A percentile compares a stretch with the other conserved stretches of the same genome.
Conservation (phyloP, 2,888 invertebrate species). For the Quadriops clusia region DNA sequence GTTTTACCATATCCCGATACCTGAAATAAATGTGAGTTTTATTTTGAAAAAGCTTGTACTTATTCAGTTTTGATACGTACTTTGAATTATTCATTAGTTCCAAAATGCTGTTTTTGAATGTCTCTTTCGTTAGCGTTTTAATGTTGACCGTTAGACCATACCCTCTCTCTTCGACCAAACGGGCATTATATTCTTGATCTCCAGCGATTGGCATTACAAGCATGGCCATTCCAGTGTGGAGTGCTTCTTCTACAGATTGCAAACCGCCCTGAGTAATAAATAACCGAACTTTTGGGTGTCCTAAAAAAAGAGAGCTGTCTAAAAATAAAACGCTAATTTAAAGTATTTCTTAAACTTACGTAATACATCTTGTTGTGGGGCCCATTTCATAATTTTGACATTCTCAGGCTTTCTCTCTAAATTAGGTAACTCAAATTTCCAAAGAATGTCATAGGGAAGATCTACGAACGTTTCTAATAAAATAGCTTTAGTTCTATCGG, state of each 20-base stretch:
- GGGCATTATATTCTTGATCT: slow-evolving; percentile 24
- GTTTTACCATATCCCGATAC: slow-evolving; percentile 9
- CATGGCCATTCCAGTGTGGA: slow-evolving; percentile 33
- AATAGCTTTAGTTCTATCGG: slow-evolving; percentile 23
- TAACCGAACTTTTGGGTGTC: slow-evolving; percentile 37
- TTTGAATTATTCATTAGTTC: slow-evolving; percentile 17
- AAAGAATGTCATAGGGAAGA: slow-evolving; percentile 35
- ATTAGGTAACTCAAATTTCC: slow-evolving; percentile 35
- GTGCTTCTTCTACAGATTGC: slow-evolving; percentile 37
- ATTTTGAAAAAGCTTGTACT: background rate
- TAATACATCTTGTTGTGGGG: slow-evolving; percentile 34
- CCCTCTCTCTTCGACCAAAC: slow-evolving; percentile 9
- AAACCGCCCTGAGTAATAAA: slow-evolving; percentile 40
- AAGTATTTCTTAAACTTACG: slow-evolving; percentile 18
- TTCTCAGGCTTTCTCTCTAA: slow-evolving; percentile 28
- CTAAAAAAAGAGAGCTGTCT: slow-evolving; percentile 9
- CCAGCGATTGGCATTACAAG: slow-evolving; percentile 35
- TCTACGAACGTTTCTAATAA: slow-evolving; percentile 30
- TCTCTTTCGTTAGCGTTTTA: slow-evolving; percentile 10
- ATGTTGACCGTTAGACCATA: slow-evolving; percentile 11
- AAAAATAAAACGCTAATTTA: background rate
- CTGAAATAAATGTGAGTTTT: too few relatives aligned
- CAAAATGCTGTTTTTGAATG: slow-evolving; percentile 11
- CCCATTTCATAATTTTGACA: slow-evolving; percentile 33
- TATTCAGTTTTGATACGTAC: slow-evolving; percentile 9